Conservation (phyloP, 2,888 invertebrate species). For the Tethea ocularis region DNA sequence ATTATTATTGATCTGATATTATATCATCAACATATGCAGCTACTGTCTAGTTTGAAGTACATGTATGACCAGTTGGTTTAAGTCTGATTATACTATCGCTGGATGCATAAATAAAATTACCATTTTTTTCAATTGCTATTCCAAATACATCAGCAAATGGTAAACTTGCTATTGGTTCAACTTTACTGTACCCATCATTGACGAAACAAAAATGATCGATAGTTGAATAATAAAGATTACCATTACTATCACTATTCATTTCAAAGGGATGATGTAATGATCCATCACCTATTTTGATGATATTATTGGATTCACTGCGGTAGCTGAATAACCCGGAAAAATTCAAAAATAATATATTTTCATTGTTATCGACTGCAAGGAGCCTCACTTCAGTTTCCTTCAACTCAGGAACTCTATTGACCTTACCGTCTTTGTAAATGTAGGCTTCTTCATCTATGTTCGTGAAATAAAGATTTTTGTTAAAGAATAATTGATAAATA, state of each 20-base stretch:
- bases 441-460: conserved; percentile 20
- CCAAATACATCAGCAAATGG: not conserved
- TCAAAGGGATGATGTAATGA: conserved; percentile 26
- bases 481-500: conserved; percentile 55
- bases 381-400: not conserved
- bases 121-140: not conserved
- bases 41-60: not conserved
- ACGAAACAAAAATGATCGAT: conserved; percentile 29
- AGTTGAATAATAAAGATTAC: conserved; percentile 42
- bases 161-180: not conserved
- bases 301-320: not conserved
- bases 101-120: not conserved
- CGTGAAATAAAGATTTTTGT: conserved; percentile 44
- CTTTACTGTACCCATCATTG: not conserved
- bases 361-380: not conserved
- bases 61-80: not conserved
- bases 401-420: not conserved
- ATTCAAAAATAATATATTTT: not conserved
- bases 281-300: conserved; percentile 4
- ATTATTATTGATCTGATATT: not conserved
- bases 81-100: not conserved
- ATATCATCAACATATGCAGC: not conserved
- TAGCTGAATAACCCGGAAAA: not conserved
- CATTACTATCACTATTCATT: conserved; percentile 34
- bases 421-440: not conserved